Conservation (phyloP, 2,888 invertebrate genomes). For the Epistrophella euchroma region DNA sequence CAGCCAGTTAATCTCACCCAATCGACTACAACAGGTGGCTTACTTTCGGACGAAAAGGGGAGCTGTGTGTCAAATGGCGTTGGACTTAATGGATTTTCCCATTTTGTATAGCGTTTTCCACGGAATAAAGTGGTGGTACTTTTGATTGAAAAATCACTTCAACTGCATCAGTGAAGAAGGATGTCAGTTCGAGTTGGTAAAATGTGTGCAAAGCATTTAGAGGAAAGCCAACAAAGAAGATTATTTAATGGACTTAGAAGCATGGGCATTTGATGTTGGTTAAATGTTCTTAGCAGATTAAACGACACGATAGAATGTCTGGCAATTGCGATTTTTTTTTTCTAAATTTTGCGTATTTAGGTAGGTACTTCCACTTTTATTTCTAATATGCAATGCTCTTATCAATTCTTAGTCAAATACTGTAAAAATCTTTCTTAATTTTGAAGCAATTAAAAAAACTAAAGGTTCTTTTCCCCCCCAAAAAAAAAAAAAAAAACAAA, state of each 20-base stretch:
- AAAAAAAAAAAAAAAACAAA: too few relatives aligned
- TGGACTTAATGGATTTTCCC: conserved; percentile 54
- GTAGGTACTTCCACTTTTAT: too few relatives aligned
- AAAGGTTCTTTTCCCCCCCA: too few relatives aligned
- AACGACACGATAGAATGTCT: neutral
- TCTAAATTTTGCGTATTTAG: too few relatives aligned
- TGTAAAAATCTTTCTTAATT: too few relatives aligned
- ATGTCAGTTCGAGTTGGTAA: conserved; percentile 25
- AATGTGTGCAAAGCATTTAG: conserved; percentile 14
- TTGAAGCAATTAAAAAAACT: too few relatives aligned
- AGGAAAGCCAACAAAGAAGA: conserved; percentile 21
- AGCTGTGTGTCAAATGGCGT: neutral
- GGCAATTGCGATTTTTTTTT: too few relatives aligned
- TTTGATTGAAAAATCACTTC: conserved; percentile 9
- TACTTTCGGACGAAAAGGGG: neutral
- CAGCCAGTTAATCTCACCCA: conserved; percentile 38
- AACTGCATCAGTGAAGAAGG: neutral
- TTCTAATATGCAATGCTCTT: too few relatives aligned
- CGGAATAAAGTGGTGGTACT: neutral
- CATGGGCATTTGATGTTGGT: neutral
- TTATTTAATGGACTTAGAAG: neutral
- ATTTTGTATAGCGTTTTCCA: conserved; percentile 1
- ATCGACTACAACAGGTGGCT: conserved; percentile 61
- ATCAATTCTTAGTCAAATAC: too few relatives aligned
- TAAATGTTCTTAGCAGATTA: neutral